A percentile compares a stretch with the other conserved stretches of the same genome.
Conservation (phyloP, 2,797 vertebrate genomes). For the Harpagifer antarcticus region DNA sequence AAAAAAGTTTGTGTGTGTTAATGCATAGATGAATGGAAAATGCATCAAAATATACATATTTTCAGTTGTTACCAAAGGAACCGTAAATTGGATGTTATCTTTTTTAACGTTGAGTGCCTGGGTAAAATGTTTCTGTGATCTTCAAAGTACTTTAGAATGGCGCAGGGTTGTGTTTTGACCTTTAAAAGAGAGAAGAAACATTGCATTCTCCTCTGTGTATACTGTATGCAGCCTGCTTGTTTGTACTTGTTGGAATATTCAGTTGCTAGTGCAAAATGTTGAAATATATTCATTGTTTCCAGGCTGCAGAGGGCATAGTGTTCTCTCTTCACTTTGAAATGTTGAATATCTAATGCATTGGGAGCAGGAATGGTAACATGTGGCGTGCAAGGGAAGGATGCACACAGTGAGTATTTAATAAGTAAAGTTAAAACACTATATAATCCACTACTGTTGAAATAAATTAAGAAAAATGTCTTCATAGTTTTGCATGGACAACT, state of each 20-base stretch:
- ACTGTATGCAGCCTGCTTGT: slow-evolving; percentile 20
- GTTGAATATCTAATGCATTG: slow-evolving; percentile 74
- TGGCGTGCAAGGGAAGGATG: slow-evolving; percentile 20
- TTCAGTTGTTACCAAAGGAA: slow-evolving; percentile 19
- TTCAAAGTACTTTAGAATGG: slow-evolving; percentile 38
- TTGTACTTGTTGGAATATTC: slow-evolving; percentile 49
- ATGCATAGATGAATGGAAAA: slow-evolving; percentile 35
- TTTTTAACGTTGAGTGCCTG: slow-evolving; percentile 36
- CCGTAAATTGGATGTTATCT: slow-evolving; percentile 44
- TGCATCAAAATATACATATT: slow-evolving; percentile 17
- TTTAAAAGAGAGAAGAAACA: slow-evolving; percentile 46
- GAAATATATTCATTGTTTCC: slow-evolving; percentile 49
- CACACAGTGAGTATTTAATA: slow-evolving; percentile 17
- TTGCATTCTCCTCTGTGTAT: slow-evolving; percentile 19
- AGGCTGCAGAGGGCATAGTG: slow-evolving; percentile 46
- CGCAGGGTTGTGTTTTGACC: slow-evolving; percentile 47
- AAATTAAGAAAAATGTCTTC: not conserved
- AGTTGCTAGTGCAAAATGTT: slow-evolving; percentile 48
- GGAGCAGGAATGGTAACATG: slow-evolving; percentile 34
- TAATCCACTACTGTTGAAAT: not conserved
- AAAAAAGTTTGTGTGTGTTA: slow-evolving; percentile 11
- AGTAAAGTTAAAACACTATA: slow-evolving; percentile 8
- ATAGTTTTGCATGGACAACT: not conserved
- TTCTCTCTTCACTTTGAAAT: slow-evolving; percentile 69
- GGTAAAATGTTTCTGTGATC: slow-evolving; percentile 44